These are phyloP conservation scores for Linnaemya tessellans DNA, from an alignment of 2,888 invertebrate genomes.

Conservation along the genomic window DNA sequence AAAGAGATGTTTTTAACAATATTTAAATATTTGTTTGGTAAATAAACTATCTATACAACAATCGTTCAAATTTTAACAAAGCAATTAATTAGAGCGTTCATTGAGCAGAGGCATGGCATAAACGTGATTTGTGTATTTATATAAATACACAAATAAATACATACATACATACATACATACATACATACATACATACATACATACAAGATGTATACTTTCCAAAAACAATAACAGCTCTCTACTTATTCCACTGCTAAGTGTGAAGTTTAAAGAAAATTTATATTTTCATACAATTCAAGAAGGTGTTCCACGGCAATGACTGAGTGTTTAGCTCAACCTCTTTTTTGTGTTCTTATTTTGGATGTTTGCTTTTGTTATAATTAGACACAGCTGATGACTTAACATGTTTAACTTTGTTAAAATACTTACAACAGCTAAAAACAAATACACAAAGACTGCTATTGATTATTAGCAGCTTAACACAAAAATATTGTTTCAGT, in stretches of 20 bases:
- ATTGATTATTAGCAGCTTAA: slow-evolving; percentile 43
- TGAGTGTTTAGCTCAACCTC: slow-evolving; percentile 14
- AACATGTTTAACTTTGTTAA: slow-evolving; percentile 43
- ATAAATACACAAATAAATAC: not conserved
- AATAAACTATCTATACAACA: not conserved
- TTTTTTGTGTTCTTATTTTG: not conserved
- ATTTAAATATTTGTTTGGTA: not conserved
- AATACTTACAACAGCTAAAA: slow-evolving; percentile 29
- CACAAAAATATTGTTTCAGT: slow-evolving; percentile 54
- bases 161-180: not conserved
- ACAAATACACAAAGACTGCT: slow-evolving; percentile 9
- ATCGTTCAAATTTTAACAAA: not conserved
- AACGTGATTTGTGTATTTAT: not conserved
- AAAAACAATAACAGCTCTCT: not conserved
- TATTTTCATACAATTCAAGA: slow-evolving; percentile 5
- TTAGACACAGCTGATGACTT: slow-evolving; percentile 21
- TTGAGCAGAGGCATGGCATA: not conserved
- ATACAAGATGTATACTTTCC: too few species aligned
- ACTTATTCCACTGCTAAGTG: too few species aligned
- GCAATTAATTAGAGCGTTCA: slow-evolving; percentile 18
- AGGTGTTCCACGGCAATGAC: slow-evolving; percentile 14
- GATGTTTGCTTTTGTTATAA: not conserved
- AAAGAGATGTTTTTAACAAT: not conserved
- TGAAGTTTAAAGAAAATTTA: not conserved
- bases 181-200: not conserved